Conservation (phyloP, 2,888 invertebrate species). For the Smittia aterrima region DNA sequence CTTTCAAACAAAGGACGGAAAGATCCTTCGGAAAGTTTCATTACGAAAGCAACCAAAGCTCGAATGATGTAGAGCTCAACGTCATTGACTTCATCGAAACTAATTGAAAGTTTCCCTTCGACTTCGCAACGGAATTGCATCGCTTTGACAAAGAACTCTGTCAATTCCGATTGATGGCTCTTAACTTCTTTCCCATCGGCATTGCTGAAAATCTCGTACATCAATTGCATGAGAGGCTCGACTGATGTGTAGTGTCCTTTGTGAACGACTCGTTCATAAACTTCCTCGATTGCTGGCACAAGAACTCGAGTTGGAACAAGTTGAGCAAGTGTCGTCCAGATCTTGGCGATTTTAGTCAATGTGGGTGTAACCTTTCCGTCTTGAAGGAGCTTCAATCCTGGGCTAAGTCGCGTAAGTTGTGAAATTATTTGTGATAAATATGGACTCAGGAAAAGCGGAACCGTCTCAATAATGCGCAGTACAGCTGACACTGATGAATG, state of each 20-base stretch:
- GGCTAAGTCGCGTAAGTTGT: conserved; percentile 61
- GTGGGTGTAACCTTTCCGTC: conserved; percentile 58
- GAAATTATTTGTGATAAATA: conserved; percentile 72
- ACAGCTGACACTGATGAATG: conserved; percentile 75
- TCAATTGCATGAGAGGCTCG: conserved; percentile 69
- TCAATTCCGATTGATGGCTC: conserved; percentile 65
- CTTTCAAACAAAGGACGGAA: conserved; percentile 87
- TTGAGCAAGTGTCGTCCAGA: conserved; percentile 66
- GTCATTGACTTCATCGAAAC: conserved; percentile 55
- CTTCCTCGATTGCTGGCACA: conserved; percentile 69
- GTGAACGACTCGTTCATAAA: conserved; percentile 62
- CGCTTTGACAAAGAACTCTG: conserved; percentile 70
- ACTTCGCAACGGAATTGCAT: conserved; percentile 66
- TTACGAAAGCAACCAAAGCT: conserved; percentile 73
- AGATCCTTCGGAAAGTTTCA: conserved; percentile 84
- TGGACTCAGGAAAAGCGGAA: conserved; percentile 81
- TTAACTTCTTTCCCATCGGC: conserved; percentile 65
- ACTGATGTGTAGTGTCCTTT: conserved; percentile 63
- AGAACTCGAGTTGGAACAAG: conserved; percentile 72
- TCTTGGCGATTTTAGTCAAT: conserved; percentile 59
- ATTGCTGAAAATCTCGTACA: conserved; percentile 69
- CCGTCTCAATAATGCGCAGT: conserved; percentile 76
- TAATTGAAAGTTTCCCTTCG: conserved; percentile 49
- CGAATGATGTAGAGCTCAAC: conserved; percentile 75
- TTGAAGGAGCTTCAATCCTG: conserved; percentile 54